Percentiles rank a stretch among this genome's conserved stretches.
Conservation (phyloP, 2,888 invertebrate genomes). For the Tanaodytes sp. region DNA sequence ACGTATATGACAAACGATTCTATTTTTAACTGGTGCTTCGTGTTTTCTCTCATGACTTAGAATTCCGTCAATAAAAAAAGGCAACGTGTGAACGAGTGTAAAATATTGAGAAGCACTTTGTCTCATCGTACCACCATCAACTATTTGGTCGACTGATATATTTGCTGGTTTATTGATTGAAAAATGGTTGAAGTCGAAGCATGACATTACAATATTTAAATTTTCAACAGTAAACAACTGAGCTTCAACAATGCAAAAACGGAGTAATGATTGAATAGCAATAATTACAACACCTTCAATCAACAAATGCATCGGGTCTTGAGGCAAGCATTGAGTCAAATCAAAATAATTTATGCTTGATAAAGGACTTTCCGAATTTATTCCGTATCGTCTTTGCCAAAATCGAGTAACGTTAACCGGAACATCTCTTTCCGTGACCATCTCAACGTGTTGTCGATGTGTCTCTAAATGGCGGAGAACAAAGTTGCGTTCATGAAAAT, state of each 20-base stretch:
- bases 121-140: background rate
- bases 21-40: background rate
- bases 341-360: constrained; percentile 10
- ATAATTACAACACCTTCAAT: too few species aligned
- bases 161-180: constrained; percentile 51
- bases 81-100: constrained; percentile 5
- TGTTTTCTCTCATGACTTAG: too few species aligned
- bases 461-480: background rate
- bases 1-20: constrained; percentile 1
- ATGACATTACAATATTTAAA: constrained; percentile 40
- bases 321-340: too few species aligned
- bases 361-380: constrained; percentile 13
- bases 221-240: constrained; percentile 41
- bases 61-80: constrained; percentile 6
- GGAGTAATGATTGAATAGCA: background rate
- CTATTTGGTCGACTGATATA: background rate
- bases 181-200: constrained; percentile 52
- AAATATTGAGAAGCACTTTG: constrained; percentile 14
- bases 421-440: constrained; percentile 2
- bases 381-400: constrained; percentile 27
- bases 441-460: constrained; percentile 23
- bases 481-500: constrained; percentile 17
- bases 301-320: too few species aligned
- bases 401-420: background rate
- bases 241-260: background rate